Evolutionary conservation across 1,140 invertebrate species (phyloP), one percentile per base, ranked within the genome.

Genomic region (Drosophila erecta): DNA sequence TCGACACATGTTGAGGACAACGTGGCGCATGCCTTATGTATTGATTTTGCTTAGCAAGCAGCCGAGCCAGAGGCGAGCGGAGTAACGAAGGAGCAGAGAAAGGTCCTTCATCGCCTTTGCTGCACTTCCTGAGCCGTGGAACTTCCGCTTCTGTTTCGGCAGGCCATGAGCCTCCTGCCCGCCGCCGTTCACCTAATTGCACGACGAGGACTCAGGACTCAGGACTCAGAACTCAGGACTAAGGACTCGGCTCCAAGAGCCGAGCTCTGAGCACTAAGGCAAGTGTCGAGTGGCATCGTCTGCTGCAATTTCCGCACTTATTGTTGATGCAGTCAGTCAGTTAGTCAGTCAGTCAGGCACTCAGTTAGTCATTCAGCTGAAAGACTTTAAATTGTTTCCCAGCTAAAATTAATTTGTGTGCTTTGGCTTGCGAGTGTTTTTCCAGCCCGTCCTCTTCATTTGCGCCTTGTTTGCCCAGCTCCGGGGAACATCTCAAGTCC

Each of bases 381-480:
- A 75, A 87, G 80, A 79, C 83, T 86, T 81, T 78, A 83, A 87
- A 89, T 77, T 87, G 79, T 87, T 73, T 58, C 56, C 67, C 76
- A 89, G 76, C 62, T 79, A 79, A 67, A 89, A 79, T 87, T 87
- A 83, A 87, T 89, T 77, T 89, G 71, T 87, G 46, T 83, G 62
- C 44, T 40, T 30, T 73, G 40, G 20, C 47, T 51, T 55, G 43
- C 43, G 40, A 71, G 71, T 65, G 41, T 71, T 60, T 66, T 65
- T 15, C 37, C 49, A 56, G 75, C 59, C 40, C 64, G 37, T 17
- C 40, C 44, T 38, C 70, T 54, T n/a, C 57, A 62, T 64, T 64
- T 60, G 47, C 17, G 38, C 38, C 51, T 55, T 81, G 83, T 85
- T 85, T 76, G 62, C 73, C 71, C 58, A 73, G 43, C 65, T 37